A percentile compares a stretch with the other conserved stretches of the same genome.
These are phyloP conservation scores for Bradynema listronoti DNA, from an alignment of 1,140 invertebrate genomes.

Conservation along the genomic window DNA sequence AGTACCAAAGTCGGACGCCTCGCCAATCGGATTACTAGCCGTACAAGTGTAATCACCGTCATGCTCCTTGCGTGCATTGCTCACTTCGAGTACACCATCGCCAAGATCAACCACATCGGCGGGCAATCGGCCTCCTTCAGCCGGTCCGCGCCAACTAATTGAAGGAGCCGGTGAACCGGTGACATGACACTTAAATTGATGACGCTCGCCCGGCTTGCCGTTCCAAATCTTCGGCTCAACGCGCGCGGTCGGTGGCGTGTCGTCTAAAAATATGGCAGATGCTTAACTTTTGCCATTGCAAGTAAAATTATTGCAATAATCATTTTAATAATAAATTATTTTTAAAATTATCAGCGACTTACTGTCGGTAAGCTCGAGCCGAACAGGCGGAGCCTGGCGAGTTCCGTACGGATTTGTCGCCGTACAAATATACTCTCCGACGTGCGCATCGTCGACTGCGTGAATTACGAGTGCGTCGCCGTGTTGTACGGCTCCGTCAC, in stretches of 20 bases:
- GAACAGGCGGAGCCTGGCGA: conserved; percentile 48
- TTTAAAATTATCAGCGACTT: conserved; percentile 14
- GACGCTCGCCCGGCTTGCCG: conserved; percentile 49
- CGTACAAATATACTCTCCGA: conserved; percentile 51
- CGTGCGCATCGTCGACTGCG: conserved; percentile 35
- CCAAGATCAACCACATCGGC: conserved; percentile 51
- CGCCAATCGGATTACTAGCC: conserved; percentile 48
- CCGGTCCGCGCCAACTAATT: conserved; percentile 14
- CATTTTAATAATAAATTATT: background rate
- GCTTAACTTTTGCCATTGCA: conserved; percentile 14
- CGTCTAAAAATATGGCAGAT: conserved; percentile 36
- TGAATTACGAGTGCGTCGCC: conserved; percentile 51
- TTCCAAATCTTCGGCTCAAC: conserved; percentile 58
- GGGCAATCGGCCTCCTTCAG: conserved; percentile 38
- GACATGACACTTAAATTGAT: conserved; percentile 52
- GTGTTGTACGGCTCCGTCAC: conserved; percentile 39
- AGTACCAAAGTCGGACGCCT: conserved; percentile 50
- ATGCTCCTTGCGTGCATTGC: conserved; percentile 43
- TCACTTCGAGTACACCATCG: conserved; percentile 50
- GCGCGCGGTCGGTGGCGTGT: conserved; percentile 52
- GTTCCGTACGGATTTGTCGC: conserved; percentile 52
- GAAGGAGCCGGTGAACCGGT: conserved; percentile 46
- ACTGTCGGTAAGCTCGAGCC: conserved; percentile 49
- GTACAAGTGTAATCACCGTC: conserved; percentile 47
- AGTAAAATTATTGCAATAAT: background rate